phyloP scores from a whole-genome alignment of 2,113 vertebrate species.

The Nettapus auritus region DNA sequence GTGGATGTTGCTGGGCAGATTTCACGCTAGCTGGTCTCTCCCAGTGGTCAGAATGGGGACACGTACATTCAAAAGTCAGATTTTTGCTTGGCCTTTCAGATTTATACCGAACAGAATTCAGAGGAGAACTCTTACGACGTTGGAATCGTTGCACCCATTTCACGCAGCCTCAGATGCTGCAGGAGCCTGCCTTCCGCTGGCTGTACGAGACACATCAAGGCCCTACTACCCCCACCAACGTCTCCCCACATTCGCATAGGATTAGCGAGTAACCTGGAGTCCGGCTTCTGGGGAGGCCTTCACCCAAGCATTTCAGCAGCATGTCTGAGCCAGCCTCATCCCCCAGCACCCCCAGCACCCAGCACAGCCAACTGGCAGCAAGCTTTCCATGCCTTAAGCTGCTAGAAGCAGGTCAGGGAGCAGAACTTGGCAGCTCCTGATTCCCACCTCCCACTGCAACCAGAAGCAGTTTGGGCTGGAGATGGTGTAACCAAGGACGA shows the following conservation, averaged over 20 bases:
- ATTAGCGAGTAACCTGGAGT: neutral
- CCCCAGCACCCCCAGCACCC: neutral
- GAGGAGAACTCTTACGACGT: neutral
- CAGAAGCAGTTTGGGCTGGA: neutral
- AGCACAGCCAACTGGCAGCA: neutral
- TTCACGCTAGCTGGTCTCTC: neutral
- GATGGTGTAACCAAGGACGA: neutral
- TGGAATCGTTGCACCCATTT: neutral
- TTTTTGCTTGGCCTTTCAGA: neutral
- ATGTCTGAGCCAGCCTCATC: neutral
- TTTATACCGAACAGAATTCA: neutral
- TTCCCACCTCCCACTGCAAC: neutral
- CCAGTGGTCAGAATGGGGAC: neutral
- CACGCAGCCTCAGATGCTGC: neutral
- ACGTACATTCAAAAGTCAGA: neutral
- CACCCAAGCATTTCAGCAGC: neutral
- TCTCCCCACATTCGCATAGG: neutral
- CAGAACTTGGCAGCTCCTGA: neutral
- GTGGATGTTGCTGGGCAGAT: neutral
- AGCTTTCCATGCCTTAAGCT: neutral
- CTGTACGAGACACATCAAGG: neutral
- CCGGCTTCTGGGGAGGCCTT: neutral
- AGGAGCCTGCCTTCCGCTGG: neutral
- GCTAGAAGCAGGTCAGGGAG: neutral
- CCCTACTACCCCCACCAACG: neutral